Evolutionary conservation across 2,113 vertebrate species (phyloP).

Genomic region (Paraplagusia blochii): DNA sequence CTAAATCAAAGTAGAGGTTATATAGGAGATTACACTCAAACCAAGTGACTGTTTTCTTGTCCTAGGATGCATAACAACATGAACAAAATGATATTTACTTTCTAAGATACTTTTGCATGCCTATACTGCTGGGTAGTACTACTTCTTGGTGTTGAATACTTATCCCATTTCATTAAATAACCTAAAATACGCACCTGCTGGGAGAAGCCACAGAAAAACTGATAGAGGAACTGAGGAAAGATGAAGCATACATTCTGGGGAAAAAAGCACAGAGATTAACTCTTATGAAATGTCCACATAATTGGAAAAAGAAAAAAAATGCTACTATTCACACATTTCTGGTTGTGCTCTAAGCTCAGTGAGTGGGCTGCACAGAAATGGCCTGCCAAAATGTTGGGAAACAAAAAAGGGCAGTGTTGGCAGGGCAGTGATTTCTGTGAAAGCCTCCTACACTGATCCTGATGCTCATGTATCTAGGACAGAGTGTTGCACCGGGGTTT

Average conservation of each 20-base stretch:
- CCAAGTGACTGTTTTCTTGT: too few species aligned
- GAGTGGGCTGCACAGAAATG: slow-evolving; percentile 52
- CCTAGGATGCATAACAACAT: too few species aligned
- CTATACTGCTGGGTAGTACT: too few species aligned
- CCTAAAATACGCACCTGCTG: slow-evolving; percentile 81
- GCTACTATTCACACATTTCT: slow-evolving; percentile 49
- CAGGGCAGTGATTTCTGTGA: slow-evolving; percentile 37
- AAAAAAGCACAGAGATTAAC: slow-evolving; percentile 22
- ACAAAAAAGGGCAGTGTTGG: slow-evolving; percentile 47
- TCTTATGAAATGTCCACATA: slow-evolving; percentile 32
- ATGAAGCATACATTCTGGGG: slow-evolving; percentile 98
- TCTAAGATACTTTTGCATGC: too few species aligned
- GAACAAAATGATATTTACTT: too few species aligned
- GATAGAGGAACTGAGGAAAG: slow-evolving; percentile 99
- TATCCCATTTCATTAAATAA: background rate
- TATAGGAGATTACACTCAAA: too few species aligned
- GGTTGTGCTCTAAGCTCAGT: slow-evolving; percentile 46
- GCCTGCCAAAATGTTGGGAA: slow-evolving; percentile 52
- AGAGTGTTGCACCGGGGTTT: slow-evolving; percentile 45
- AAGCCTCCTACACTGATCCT: slow-evolving; percentile 60
- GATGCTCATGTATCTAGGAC: slow-evolving; percentile 48
- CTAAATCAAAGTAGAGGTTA: too few species aligned
- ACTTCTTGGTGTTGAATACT: too few species aligned
- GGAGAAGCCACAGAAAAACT: slow-evolving; percentile 99
- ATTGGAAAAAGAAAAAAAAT: slow-evolving; percentile 58